These are phyloP conservation scores for Volucella zonaria DNA, from an alignment of 2,888 invertebrate species.

Conservation along the genomic window DNA sequence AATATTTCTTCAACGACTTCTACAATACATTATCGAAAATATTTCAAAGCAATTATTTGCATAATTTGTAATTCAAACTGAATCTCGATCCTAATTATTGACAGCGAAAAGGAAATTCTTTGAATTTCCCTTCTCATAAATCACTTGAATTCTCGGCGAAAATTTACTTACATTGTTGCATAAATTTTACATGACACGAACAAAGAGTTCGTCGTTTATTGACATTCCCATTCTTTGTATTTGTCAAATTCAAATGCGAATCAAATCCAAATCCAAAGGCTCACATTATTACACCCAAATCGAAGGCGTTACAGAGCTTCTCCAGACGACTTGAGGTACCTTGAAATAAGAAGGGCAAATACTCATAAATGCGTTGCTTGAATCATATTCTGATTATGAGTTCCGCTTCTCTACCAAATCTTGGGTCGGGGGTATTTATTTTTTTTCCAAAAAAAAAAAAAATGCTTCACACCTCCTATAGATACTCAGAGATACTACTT, in stretches of 20 bases:
- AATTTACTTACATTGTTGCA: conserved; percentile 39
- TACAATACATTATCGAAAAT: neutral
- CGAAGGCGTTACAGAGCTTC: neutral
- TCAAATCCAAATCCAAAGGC: conserved; percentile 11
- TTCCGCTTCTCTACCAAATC: neutral
- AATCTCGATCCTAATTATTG: neutral
- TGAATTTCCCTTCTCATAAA: neutral
- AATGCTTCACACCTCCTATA: neutral
- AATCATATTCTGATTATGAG: conserved; percentile 60
- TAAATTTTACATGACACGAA: conserved; percentile 39
- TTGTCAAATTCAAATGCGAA: no score
- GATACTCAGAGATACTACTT: no score
- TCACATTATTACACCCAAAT: neutral
- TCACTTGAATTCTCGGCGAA: neutral
- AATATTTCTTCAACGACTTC: no score
- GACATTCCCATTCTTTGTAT: conserved; percentile 8
- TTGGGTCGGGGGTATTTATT: conserved; percentile 15
- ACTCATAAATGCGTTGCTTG: conserved; percentile 39
- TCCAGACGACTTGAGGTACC: conserved; percentile 7
- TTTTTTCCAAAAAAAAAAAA: neutral
- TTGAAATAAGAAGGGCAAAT: conserved; percentile 52
- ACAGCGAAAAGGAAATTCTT: neutral
- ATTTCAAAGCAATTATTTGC: conserved; percentile 25
- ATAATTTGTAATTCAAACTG: neutral
- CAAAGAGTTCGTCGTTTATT: conserved; percentile 30